These are phyloP conservation scores for Stigmatopora nigra DNA, from an alignment of 2,113 vertebrate genomes.

Conservation along the genomic window DNA sequence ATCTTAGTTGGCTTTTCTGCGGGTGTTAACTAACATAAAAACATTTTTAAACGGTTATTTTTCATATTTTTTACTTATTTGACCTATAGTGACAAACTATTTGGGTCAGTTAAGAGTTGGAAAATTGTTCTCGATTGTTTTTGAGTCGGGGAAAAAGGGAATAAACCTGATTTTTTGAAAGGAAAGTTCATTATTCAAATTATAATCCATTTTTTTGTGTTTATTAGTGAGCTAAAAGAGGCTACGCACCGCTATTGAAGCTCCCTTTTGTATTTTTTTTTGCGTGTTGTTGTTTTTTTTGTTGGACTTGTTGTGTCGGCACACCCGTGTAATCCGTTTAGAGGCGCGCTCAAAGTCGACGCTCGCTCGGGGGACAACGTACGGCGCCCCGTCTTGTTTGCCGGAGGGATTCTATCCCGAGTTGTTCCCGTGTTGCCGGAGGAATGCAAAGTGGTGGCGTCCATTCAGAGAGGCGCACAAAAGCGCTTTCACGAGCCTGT, in stretches of 20 bases:
- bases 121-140: too few relatives aligned
- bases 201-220: slow-evolving; percentile 53
- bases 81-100: too few relatives aligned
- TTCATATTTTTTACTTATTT: too few relatives aligned
- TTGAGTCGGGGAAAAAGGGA: too few relatives aligned
- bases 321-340: slow-evolving; percentile 57
- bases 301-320: slow-evolving; percentile 14
- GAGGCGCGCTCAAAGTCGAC: slow-evolving; percentile 53
- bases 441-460: neutral
- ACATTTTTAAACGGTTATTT: too few relatives aligned
- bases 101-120: too few relatives aligned
- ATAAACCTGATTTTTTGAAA: neutral
- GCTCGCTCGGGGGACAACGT: slow-evolving; percentile 38
- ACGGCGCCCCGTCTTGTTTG: slow-evolving; percentile 59
- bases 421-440: slow-evolving; percentile 38
- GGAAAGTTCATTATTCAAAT: slow-evolving; percentile 6
- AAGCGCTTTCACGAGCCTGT: slow-evolving; percentile 1
- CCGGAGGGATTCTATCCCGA: slow-evolving; percentile 55
- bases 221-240: slow-evolving; percentile 46
- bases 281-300: slow-evolving; percentile 14
- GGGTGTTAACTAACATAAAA: too few relatives aligned
- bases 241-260: slow-evolving; percentile 47
- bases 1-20: too few relatives aligned
- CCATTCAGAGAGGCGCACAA: slow-evolving; percentile 2
- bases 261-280: slow-evolving; percentile 19